A percentile compares a stretch with the other conserved stretches of the same genome.
These are phyloP conservation scores for Fistularia commersonii DNA, from an alignment of 2,797 vertebrate genomes.

Conservation along the genomic window DNA sequence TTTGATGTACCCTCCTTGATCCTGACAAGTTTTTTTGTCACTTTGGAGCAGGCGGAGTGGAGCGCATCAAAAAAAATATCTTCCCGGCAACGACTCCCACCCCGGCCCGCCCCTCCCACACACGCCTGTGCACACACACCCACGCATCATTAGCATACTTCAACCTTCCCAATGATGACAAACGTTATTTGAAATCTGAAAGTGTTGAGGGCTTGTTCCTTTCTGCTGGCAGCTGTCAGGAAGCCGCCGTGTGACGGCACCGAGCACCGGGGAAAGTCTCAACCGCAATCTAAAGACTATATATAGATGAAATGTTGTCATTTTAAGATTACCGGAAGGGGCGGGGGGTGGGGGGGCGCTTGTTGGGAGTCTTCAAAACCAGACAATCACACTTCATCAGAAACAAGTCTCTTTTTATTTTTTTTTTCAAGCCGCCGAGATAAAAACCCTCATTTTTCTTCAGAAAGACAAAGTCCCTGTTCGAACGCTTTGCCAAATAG, in stretches of 20 bases:
- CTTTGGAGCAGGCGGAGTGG: constrained; percentile 47
- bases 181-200: constrained; percentile 72
- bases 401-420: constrained; percentile 50
- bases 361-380: constrained; percentile 64
- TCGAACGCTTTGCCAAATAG: constrained; percentile 45
- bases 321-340: constrained; percentile 68
- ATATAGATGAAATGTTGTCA: constrained; percentile 78
- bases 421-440: constrained; percentile 28
- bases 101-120: constrained; percentile 28
- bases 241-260: constrained; percentile 60
- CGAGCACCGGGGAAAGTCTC: constrained; percentile 60
- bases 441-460: constrained; percentile 57
- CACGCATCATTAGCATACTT: constrained; percentile 72
- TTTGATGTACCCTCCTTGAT: constrained; percentile 70
- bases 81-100: constrained; percentile 43
- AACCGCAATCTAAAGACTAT: constrained; percentile 74
- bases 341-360: constrained; percentile 52
- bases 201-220: constrained; percentile 69
- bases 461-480: constrained; percentile 52
- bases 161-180: constrained; percentile 71
- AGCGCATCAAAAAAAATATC: constrained; percentile 44
- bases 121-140: constrained; percentile 11
- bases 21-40: constrained; percentile 68
- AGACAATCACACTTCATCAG: constrained; percentile 58
- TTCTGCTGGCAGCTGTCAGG: constrained; percentile 80